Percentiles rank a stretch among this genome's conserved stretches.
Evolutionary conservation across 1,140 invertebrate genomes (phyloP).

Genomic region (Sminthurides bifidus): DNA sequence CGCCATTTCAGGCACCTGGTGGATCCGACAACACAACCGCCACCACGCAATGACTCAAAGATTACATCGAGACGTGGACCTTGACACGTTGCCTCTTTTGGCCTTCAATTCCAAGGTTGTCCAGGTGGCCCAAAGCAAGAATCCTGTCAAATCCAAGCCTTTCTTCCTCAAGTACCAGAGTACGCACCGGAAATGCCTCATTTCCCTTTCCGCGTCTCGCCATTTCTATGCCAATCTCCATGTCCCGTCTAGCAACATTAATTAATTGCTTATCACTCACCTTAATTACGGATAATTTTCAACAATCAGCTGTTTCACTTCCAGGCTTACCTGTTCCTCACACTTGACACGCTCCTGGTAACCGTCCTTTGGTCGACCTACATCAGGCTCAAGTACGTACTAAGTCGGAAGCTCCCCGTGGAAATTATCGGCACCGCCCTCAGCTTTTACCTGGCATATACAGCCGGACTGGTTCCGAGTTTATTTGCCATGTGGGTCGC

Average conservation of each 20-base stretch:
- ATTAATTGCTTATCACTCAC: too few relatives aligned
- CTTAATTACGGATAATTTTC: too few relatives aligned
- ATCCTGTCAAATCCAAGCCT: too few relatives aligned
- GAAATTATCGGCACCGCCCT: conserved; percentile 1
- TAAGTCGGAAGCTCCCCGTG: background rate
- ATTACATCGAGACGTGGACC: conserved; percentile 7
- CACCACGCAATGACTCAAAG: conserved; percentile 10
- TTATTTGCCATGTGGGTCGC: background rate
- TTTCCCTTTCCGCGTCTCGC: too few relatives aligned
- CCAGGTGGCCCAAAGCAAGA: too few relatives aligned
- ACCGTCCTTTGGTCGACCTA: background rate
- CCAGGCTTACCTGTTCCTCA: background rate
- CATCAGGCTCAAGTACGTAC: background rate
- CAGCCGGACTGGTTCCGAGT: background rate
- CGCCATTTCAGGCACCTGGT: conserved; percentile 10
- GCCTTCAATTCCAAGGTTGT: background rate
- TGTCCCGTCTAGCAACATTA: too few relatives aligned
- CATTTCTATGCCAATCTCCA: too few relatives aligned
- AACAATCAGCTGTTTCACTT: too few relatives aligned
- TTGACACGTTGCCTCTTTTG: conserved; percentile 8
- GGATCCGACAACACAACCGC: background rate
- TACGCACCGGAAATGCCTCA: too few relatives aligned
- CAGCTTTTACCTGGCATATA: background rate
- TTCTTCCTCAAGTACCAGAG: too few relatives aligned
- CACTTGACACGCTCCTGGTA: conserved; percentile 1